phyloP scores from a whole-genome alignment of 1,140 invertebrate genomes.

The Nixonia krombeini region DNA sequence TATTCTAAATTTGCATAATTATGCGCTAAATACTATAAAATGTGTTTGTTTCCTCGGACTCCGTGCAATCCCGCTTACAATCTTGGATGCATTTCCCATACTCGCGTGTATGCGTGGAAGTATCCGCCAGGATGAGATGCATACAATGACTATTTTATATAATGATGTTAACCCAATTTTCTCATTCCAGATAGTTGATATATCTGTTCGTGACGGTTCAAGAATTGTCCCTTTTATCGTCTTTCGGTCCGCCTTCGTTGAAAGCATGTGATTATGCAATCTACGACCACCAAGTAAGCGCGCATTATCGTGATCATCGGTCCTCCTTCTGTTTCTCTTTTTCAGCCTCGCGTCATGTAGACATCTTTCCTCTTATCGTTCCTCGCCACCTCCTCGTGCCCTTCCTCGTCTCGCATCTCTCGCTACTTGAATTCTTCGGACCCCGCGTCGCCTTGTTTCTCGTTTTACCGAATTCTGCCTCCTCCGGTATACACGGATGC shows the following conservation, averaged over 20 bases:
- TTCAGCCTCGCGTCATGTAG: not conserved
- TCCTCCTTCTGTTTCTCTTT: constrained; percentile 20
- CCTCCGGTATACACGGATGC: constrained; percentile 20
- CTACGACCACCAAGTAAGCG: constrained; percentile 19
- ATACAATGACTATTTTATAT: constrained; percentile 30
- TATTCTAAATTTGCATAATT: no score
- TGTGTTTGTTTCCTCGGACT: no score
- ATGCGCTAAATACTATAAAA: no score
- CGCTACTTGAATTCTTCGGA: constrained; percentile 11
- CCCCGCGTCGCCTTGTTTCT: constrained; percentile 16
- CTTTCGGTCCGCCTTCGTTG: constrained; percentile 46
- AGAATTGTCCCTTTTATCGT: constrained; percentile 59
- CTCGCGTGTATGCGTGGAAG: no score
- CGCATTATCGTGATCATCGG: constrained; percentile 25
- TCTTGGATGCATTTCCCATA: no score
- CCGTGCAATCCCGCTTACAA: no score
- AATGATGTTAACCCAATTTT: constrained; percentile 55
- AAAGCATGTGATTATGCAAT: constrained; percentile 51
- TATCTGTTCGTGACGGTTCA: constrained; percentile 61
- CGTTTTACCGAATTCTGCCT: constrained; percentile 30
- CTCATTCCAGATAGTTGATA: constrained; percentile 52
- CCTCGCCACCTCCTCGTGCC: constrained; percentile 21
- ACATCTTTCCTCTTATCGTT: constrained; percentile 16
- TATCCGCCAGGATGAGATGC: not conserved
- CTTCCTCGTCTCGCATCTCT: constrained; percentile 17